Conservation (phyloP, 2,888 invertebrate species). For the Scaptomyza tumidula region DNA sequence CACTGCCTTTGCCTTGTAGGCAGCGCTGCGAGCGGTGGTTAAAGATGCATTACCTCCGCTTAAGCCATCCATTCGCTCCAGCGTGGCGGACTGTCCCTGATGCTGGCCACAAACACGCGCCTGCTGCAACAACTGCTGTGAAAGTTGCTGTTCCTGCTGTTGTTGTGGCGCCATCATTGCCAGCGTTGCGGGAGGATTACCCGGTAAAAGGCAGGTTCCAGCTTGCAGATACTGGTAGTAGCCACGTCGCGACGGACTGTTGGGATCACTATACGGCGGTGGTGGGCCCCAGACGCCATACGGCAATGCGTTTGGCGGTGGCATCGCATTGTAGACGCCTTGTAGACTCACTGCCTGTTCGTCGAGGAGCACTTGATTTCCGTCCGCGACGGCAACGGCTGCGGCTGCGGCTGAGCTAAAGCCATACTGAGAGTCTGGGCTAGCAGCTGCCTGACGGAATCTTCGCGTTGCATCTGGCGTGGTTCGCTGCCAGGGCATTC, state of each 20-base stretch:
- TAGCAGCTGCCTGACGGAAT: conserved; percentile 88
- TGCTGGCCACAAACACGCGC: conserved; percentile 42
- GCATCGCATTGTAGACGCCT: conserved; percentile 84
- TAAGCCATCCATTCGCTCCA: conserved; percentile 63
- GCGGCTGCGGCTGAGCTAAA: conserved; percentile 85
- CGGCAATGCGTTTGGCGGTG: conserved; percentile 85
- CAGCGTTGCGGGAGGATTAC: conserved; percentile 50
- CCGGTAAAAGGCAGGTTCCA: conserved; percentile 51
- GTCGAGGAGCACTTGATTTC: conserved; percentile 75
- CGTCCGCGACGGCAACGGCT: conserved; percentile 62
- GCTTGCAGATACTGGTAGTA: conserved; percentile 83
- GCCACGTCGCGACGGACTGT: conserved; percentile 87
- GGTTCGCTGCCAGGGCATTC: conserved; percentile 89
- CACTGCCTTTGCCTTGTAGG: conserved; percentile 65
- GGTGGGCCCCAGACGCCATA: conserved; percentile 93
- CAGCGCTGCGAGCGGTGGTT: conserved; percentile 37
- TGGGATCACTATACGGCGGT: conserved; percentile 94
- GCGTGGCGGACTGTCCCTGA: conserved; percentile 55
- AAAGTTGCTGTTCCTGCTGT: conserved; percentile 44
- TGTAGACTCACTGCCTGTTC: conserved; percentile 59
- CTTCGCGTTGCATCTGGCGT: conserved; percentile 83
- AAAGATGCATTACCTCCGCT: conserved; percentile 39
- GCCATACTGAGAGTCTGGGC: conserved; percentile 93
- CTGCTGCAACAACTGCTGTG: conserved; percentile 38
- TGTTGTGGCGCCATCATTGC: conserved; percentile 47